Conservation (phyloP, 2,113 vertebrate species). For the Sisor rabdophorus region DNA sequence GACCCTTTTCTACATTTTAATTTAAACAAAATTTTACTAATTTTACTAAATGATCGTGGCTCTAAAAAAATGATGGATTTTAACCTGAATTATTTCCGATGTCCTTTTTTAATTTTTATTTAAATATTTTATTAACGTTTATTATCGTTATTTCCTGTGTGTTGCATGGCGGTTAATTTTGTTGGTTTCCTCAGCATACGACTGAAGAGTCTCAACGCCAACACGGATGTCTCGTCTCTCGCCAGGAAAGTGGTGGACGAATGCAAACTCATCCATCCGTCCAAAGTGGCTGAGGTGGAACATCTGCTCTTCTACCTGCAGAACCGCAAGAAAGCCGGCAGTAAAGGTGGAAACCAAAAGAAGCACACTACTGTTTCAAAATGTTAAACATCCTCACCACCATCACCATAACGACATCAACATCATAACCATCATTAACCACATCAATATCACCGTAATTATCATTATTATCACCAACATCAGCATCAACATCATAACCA, state of each 20-base stretch:
- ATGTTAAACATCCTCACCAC: not conserved
- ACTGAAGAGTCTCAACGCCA: conserved; percentile 89
- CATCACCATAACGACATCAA: no score
- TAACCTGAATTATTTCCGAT: not conserved
- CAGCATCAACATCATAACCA: no score
- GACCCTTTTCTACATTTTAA: not conserved
- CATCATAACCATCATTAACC: no score
- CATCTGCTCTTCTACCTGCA: conserved; percentile 92
- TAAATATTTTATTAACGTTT: conserved; percentile 20
- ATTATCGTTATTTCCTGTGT: no score
- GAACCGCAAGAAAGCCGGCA: conserved; percentile 76
- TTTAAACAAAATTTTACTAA: not conserved
- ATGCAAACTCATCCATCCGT: conserved; percentile 89
- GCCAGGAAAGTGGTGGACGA: conserved; percentile 94
- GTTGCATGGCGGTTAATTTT: no score
- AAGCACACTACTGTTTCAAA: not conserved
- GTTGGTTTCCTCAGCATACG: conserved; percentile 75
- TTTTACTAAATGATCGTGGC: not conserved
- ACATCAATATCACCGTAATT: no score
- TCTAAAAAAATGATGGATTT: not conserved
- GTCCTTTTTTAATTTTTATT: not conserved
- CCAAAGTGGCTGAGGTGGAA: conserved; percentile 86
- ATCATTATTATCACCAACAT: no score
- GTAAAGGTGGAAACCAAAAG: conserved; percentile 23
- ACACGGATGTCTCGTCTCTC: conserved; percentile 84